Evolutionary conservation across 2,888 invertebrate species (phyloP), one percentile per base, ranked within the genome.

Genomic region (Hoplodrina ambigua): DNA sequence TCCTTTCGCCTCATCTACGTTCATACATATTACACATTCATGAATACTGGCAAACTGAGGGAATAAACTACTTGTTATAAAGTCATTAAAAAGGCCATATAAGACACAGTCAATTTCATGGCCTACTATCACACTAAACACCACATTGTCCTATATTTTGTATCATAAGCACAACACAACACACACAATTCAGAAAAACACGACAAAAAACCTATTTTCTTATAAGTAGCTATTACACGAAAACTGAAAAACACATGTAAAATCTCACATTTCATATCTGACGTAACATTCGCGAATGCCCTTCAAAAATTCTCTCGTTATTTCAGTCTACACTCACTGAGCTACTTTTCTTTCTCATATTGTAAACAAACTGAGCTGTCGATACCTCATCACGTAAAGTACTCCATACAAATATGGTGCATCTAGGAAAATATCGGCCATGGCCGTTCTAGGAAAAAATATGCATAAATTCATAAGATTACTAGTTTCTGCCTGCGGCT

Each of bases 291-390:
- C 58, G 69, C 68, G 44, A 56, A 60, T 55, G 80, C 65, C 84
- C 84, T 85, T 85, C 77, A 82, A 77, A 77, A 72, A 37, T 44
- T 69, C 66, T 66, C 60, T 19, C 17, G 72, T 76, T 85, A 80
- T 83, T 83, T 78, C 20, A n/a, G 76, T 65, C 25, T 44, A 49
- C 73, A 54, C 52, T 59, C 74, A 7, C 60, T 56, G 71, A 66
- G 17, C 20, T 33, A 69, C 61, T 72, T 78, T 78, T 75, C 69
- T 62, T 55, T 49, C 7, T 41, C 58, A 54, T 59, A 66, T 74
- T 82, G 64, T 85, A 80, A 82, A 85, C 84, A 85, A 75, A 66
- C 65, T 44, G 15, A 57, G 25, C 44, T 61, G 55, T 59, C 67
- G 69, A 69, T 73, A 58, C 49, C 70, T 69, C 78, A 81, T 71